Conservation (phyloP, 2,113 vertebrate species). For the Odontesthes bonariensis region DNA sequence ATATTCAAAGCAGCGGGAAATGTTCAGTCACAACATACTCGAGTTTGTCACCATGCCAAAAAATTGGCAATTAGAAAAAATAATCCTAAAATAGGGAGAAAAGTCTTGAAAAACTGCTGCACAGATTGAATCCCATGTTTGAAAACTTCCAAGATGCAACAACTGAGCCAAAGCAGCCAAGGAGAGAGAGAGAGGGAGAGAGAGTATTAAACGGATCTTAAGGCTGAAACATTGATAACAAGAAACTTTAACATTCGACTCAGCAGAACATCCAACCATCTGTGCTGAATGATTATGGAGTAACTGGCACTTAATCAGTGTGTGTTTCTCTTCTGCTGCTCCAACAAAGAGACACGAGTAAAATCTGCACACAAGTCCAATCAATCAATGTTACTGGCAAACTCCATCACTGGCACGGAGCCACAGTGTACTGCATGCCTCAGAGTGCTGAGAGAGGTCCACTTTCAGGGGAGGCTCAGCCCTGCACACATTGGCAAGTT, state of each 20-base stretch:
- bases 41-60: conserved; percentile 11
- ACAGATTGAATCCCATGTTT: conserved; percentile 37
- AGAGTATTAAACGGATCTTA: conserved; percentile 31
- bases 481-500: conserved; percentile 30
- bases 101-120: conserved; percentile 15
- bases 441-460: conserved; percentile 51
- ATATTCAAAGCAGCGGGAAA: conserved; percentile 55
- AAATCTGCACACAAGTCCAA: conserved; percentile 55
- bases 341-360: conserved; percentile 53
- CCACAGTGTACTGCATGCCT: conserved; percentile 49
- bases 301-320: conserved; percentile 52
- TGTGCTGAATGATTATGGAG: conserved; percentile 54
- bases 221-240: conserved; percentile 41
- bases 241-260: conserved; percentile 53
- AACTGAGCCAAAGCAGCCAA: conserved; percentile 17
- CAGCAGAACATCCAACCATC: conserved; percentile 60
- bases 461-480: conserved; percentile 38
- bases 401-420: conserved; percentile 53
- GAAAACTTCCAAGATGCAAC: conserved; percentile 6
- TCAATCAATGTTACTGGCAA: conserved; percentile 58
- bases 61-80: conserved; percentile 29
- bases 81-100: conserved; percentile 28
- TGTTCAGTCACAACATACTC: conserved; percentile 29
- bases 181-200: conserved; percentile 5
- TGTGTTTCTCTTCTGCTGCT: conserved; percentile 47